Evolutionary conservation across 2,888 invertebrate genomes (phyloP).

Genomic region (Nysson spinosus): DNA sequence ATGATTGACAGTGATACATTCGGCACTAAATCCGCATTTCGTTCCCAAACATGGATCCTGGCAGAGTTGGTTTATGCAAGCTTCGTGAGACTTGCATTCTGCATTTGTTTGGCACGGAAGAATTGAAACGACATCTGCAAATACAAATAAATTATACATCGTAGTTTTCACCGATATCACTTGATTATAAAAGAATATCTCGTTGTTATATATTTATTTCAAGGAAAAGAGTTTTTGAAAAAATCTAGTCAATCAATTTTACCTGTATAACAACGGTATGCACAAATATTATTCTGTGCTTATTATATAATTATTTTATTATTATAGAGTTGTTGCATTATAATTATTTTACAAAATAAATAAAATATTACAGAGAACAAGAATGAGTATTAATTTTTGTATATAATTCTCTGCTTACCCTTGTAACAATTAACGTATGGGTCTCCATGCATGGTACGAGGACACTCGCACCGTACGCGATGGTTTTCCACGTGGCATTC

Average conservation of each 20-base stretch:
- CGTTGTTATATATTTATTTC: too few species aligned
- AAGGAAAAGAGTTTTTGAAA: too few species aligned
- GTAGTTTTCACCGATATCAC: background rate
- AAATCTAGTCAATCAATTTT: too few species aligned
- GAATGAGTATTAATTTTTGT: background rate
- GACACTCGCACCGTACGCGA: constrained; percentile 87
- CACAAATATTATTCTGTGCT: too few species aligned
- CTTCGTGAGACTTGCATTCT: constrained; percentile 87
- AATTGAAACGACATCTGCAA: too few species aligned
- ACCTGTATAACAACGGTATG: too few species aligned
- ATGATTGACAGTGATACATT: constrained; percentile 87
- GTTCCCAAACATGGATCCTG: constrained; percentile 89
- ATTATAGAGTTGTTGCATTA: too few species aligned
- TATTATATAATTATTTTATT: background rate
- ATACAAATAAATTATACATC: too few species aligned
- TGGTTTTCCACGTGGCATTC: constrained; percentile 88
- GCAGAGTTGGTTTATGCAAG: constrained; percentile 89
- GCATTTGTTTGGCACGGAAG: constrained; percentile 84
- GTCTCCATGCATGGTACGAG: constrained; percentile 86
- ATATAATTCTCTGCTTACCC: constrained; percentile 62
- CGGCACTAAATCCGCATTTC: constrained; percentile 89
- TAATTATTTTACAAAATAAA: background rate
- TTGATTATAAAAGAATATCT: background rate
- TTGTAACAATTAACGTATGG: constrained; percentile 87
- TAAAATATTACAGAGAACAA: background rate